Evolutionary conservation across 2,888 invertebrate genomes (phyloP).

Genomic region (Conus canariensis): DNA sequence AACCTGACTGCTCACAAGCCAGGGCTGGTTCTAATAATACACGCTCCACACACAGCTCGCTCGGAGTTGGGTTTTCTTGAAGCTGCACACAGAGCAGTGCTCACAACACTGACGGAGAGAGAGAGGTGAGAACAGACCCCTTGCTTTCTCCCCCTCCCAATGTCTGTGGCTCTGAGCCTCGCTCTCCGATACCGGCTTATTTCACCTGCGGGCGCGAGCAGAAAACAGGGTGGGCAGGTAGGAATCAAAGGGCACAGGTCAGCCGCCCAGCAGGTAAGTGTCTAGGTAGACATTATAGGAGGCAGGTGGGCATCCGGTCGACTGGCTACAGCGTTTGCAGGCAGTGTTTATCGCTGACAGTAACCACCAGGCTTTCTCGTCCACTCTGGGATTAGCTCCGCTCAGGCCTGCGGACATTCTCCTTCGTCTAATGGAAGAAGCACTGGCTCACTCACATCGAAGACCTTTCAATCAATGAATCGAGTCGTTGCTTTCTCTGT

Average conservation of each 20-base stretch:
- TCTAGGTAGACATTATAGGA: background rate
- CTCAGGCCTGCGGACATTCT: conserved; percentile 8
- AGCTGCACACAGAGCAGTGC: background rate
- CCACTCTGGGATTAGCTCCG: background rate
- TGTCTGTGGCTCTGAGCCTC: background rate
- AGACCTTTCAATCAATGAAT: background rate
- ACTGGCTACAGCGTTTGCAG: background rate
- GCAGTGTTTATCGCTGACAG: conserved; percentile 26
- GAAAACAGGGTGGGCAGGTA: background rate
- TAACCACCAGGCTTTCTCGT: conserved; percentile 18
- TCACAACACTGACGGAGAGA: background rate
- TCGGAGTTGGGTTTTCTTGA: background rate
- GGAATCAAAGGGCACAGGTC: conserved; percentile 21
- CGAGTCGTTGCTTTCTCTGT: background rate
- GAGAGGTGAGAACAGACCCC: background rate
- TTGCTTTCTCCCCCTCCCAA: background rate
- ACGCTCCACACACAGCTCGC: background rate
- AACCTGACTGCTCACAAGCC: background rate
- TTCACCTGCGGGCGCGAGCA: background rate
- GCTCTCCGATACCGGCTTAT: background rate
- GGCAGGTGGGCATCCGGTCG: background rate
- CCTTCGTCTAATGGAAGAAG: background rate
- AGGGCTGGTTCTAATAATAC: background rate
- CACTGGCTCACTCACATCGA: background rate
- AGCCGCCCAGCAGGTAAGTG: conserved; percentile 6